Base-by-base conservation (phyloP, 2,888 invertebrate genomes). In the Ophioninae sp. region DNA sequence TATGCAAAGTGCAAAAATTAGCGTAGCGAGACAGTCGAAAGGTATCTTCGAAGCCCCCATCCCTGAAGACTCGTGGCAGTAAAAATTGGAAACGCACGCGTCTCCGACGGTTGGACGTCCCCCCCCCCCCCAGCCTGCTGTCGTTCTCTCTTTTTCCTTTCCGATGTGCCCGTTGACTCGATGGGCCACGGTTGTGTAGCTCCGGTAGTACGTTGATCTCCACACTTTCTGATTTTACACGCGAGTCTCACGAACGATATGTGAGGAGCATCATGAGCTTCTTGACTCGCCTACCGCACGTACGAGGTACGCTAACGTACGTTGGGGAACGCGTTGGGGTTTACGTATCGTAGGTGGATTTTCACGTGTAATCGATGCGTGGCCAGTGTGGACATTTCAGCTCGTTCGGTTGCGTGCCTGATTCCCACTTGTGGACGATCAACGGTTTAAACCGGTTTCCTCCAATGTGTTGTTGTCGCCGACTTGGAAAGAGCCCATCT, bases 401-500 rank as follows among this genome's bases (percentile, higher is more conserved):
- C 56, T 44, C 44, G 59, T 56, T 77, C 20, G 58, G 30, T 69
- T 65, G 77, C 65, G 82, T 79, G 77, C 64, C 74, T 81, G 61
- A 51, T 64, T 63, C 41, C 58, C 30, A 56, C 41, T 51, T 69
- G 59, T 65, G 51, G 74, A 73, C 84, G 87, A 84, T 86, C 85
- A 87, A 87, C 87, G 86, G 87, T 87, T 86, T 71, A 86, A 87
- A 87, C 87, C 87, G 87, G 87, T 87, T 86, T 84, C 58, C 22
- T 72, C 30, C 30, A 3, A 30, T 30, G 30, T 22, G 65, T 64
- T 44, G 65, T 64, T 74, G 81, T 81, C 85, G 79, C 80, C 78
- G 69, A 72, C 67, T 69, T 17, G 41, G 22, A 51, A 67, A 68
- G 59, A 76, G 59, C 3, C 76, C 69, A 59, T 61, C 71, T 56